These are phyloP conservation scores for Diadegma fenestrale DNA, from an alignment of 2,888 invertebrate species.

Conservation along the genomic window DNA sequence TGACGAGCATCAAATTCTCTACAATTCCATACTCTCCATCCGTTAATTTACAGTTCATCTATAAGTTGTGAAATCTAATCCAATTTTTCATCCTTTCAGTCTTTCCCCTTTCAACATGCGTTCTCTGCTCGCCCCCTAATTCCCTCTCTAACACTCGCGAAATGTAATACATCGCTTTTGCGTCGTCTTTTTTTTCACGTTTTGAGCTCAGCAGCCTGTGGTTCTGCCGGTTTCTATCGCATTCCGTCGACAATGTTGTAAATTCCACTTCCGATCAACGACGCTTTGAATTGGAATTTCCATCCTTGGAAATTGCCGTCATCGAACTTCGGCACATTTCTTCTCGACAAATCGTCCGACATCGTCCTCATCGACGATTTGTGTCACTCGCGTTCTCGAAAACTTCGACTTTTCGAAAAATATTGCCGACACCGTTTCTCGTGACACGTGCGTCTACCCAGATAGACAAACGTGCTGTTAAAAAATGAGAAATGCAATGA, in stretches of 20 bases:
- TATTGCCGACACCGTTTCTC: constrained; percentile 16
- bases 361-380: constrained; percentile 28
- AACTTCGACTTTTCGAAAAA: constrained; percentile 9
- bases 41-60: too few species aligned
- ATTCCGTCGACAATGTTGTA: constrained; percentile 37
- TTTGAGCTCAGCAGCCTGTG: constrained; percentile 21
- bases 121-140: too few species aligned
- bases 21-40: too few species aligned
- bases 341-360: constrained; percentile 32
- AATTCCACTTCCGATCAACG: constrained; percentile 34
- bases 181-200: constrained; percentile 50
- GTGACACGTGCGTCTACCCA: constrained; percentile 8
- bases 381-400: constrained; percentile 25
- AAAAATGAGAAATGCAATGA: too few species aligned
- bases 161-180: constrained; percentile 42
- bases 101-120: too few species aligned
- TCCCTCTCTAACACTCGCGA: too few species aligned
- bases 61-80: too few species aligned
- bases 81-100: too few species aligned
- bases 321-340: constrained; percentile 35
- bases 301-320: constrained; percentile 38
- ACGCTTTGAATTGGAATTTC: constrained; percentile 36
- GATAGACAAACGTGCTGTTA: too few species aligned
- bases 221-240: constrained; percentile 26
- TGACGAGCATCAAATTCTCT: too few species aligned